Evolutionary conservation across 1,140 invertebrate species (phyloP).

Genomic region (Microplitis mediator): DNA sequence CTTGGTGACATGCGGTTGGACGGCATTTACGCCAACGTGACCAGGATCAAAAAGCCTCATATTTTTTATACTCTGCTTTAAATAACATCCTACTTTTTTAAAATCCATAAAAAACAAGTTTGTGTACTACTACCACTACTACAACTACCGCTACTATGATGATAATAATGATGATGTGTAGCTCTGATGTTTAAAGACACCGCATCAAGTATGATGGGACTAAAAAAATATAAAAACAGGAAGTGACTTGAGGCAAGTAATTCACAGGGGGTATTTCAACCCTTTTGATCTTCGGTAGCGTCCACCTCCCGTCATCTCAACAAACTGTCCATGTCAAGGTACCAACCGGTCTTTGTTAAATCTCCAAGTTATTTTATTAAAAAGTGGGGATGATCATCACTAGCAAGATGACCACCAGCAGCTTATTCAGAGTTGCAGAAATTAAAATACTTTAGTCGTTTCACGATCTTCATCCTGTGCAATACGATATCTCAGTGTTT

Average conservation of each 20-base stretch:
- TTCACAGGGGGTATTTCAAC: neutral
- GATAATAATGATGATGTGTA: too few relatives aligned
- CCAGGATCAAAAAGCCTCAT: neutral
- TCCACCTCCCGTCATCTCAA: too few relatives aligned
- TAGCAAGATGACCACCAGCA: slow-evolving; percentile 28
- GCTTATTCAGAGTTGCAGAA: neutral
- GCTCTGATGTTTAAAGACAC: too few relatives aligned
- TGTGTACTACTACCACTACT: too few relatives aligned
- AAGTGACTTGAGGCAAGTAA: neutral
- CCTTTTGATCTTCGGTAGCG: too few relatives aligned
- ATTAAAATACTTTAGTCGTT: slow-evolving; percentile 40
- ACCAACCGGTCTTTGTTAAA: too few relatives aligned
- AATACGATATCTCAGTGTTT: slow-evolving; percentile 36
- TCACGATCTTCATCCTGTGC: slow-evolving; percentile 47
- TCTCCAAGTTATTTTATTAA: too few relatives aligned
- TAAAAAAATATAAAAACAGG: neutral
- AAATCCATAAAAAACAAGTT: neutral
- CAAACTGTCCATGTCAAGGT: too few relatives aligned
- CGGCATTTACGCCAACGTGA: neutral
- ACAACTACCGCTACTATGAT: too few relatives aligned
- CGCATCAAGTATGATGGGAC: too few relatives aligned
- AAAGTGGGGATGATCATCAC: too few relatives aligned
- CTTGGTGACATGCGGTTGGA: neutral
- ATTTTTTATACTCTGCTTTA: neutral
- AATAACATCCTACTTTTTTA: neutral